Evolutionary conservation across 2,888 invertebrate genomes (phyloP), one percentile per base, ranked within the genome.

Genomic region (Pyralis farinalis): DNA sequence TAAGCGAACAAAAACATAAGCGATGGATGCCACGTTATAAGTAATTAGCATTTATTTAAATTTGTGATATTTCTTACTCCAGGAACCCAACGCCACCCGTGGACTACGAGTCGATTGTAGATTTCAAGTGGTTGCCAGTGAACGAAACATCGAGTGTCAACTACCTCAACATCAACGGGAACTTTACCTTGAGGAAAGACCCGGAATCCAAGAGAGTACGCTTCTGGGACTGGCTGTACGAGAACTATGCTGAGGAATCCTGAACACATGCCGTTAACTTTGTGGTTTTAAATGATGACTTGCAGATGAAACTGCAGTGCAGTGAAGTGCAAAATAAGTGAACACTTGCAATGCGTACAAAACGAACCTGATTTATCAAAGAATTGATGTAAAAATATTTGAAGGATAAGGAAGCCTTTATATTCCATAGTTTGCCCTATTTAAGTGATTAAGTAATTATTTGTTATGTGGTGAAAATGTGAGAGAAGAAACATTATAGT

Each of bases 211-310:
- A 84, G 46, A 77, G 92, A 22, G 75, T 91, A 28, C 74, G 75
- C 11, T 92, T 92, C 68, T 92, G 92, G 92, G 91, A 92, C 68
- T 71, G 71, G 76, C 70, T 87, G 1, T 87, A 79, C 44, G 76
- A 84, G 9, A 81, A 73, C 56, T 83, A 77, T 49, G 68, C 64
- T 12, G 49, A 39, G 12, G 37, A 37, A 11, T 12, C 27, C 10
- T 55, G 45, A 71, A 56, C 37, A 38, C 12, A 3, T 8, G 4
- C 3, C 16, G 16, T 3, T 16, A 3, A 16, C 4, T 16, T 11
- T 12, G 10, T 21, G 28, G 8, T 25, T 25, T n/a, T 25, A 25
- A 25, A 1, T 7, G n/a, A 25, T 25, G 3, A 25, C 7, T 8
- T n/a, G 25, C 25, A 25, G 25, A 25, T 7, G n/a, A 21, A 16